Conservation (phyloP, 1,140 invertebrate genomes). For the Agrilus planipennis region DNA sequence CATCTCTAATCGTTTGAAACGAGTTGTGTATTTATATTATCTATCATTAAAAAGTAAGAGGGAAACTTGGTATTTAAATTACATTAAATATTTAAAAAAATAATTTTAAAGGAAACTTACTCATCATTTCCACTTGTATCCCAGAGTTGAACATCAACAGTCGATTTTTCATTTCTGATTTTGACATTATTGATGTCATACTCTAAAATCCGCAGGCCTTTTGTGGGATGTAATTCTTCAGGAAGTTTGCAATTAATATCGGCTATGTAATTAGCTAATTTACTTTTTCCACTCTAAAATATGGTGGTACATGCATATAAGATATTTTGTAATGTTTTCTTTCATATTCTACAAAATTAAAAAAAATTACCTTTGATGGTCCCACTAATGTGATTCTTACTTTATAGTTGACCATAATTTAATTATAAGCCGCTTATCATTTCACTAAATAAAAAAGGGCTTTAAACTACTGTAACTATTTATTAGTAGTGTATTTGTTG, state of each 20-base stretch:
- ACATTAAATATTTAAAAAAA: not conserved
- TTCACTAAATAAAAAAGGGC: no score
- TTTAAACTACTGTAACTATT: no score
- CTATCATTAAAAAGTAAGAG: not conserved
- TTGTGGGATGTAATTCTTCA: slow-evolving; percentile 8
- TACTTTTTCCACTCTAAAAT: slow-evolving; percentile 12
- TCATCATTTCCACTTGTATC: slow-evolving; percentile 13
- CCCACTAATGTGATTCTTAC: slow-evolving; percentile 10
- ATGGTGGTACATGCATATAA: not conserved
- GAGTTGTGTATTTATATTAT: not conserved
- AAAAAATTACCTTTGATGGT: slow-evolving; percentile 9
- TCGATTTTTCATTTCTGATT: slow-evolving; percentile 1
- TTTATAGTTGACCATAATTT: slow-evolving; percentile 4
- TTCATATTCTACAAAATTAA: not conserved
- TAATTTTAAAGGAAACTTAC: slow-evolving; percentile 5
- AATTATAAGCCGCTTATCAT: no score
- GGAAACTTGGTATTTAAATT: not conserved
- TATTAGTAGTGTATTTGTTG: no score
- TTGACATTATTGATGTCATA: slow-evolving; percentile 10
- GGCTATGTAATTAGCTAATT: slow-evolving; percentile 10
- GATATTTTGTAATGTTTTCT: not conserved
- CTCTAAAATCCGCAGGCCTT: slow-evolving; percentile 11
- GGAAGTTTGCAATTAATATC: slow-evolving; percentile 9
- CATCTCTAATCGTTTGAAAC: not conserved
- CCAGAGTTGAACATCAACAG: slow-evolving; percentile 15